A percentile compares a stretch with the other conserved stretches of the same genome.
Evolutionary conservation across 2,113 vertebrate species (phyloP).

Genomic region (Esox niger): DNA sequence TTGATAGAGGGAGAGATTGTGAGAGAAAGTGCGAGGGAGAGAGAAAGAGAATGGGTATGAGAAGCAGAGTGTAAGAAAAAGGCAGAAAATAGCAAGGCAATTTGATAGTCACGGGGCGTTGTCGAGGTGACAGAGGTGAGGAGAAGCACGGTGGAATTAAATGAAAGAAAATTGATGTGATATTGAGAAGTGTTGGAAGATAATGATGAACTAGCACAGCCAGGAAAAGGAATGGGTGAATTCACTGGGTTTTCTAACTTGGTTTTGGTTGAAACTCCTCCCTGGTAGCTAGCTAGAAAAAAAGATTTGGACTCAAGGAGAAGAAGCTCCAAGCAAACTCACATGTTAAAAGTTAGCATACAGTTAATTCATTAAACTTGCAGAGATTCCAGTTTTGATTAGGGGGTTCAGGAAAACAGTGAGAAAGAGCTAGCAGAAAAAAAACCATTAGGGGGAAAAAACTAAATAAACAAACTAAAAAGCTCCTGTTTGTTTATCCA

Average conservation of each 20-base stretch:
- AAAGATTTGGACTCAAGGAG: neutral
- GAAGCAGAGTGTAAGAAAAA: no score
- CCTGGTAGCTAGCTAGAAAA: neutral
- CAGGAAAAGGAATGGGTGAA: neutral
- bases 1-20: neutral
- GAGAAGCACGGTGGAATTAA: conserved; percentile 5
- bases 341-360: neutral
- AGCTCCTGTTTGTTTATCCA: neutral
- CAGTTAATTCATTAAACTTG: no score
- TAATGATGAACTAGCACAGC: conserved; percentile 42
- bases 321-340: neutral
- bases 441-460: no score
- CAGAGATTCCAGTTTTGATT: no score
- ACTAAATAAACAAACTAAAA: neutral
- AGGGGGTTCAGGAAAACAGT: no score
- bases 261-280: neutral
- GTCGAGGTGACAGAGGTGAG: conserved; percentile 1
- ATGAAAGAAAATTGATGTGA: conserved; percentile 50
- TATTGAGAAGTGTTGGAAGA: conserved; percentile 22
- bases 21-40: neutral
- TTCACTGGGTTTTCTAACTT: no score
- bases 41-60: no score
- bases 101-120: neutral
- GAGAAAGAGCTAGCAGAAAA: no score
- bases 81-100: neutral